phyloP scores from a whole-genome alignment of 2,797 vertebrate genomes.

The Arnoldichthys spilopterus region DNA sequence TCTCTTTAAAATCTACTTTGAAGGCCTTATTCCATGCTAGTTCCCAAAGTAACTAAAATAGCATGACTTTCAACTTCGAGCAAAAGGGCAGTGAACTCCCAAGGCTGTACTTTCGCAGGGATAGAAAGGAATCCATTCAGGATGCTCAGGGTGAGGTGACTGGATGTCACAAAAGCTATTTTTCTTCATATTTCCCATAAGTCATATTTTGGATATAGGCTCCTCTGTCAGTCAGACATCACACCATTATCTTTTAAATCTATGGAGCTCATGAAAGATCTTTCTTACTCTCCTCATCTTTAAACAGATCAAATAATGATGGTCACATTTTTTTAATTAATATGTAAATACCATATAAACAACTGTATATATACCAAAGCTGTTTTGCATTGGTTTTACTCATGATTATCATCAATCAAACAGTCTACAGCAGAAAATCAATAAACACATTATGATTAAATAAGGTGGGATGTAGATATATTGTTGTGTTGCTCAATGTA shows the following conservation, averaged over 20 bases:
- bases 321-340: not conserved
- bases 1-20: not conserved
- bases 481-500: slow-evolving; percentile 12
- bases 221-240: not conserved
- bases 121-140: slow-evolving; percentile 21
- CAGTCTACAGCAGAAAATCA: slow-evolving; percentile 24
- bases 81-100: slow-evolving; percentile 14
- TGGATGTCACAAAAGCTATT: slow-evolving; percentile 15
- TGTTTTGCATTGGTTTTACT: not conserved
- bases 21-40: not conserved
- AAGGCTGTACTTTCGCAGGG: slow-evolving; percentile 8
- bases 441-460: slow-evolving; percentile 19
- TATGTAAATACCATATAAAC: not conserved
- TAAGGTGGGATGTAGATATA: slow-evolving; percentile 13
- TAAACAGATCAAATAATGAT: not conserved
- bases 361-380: not conserved
- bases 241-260: slow-evolving; percentile 8
- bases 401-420: not conserved
- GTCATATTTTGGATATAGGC: slow-evolving; percentile 16
- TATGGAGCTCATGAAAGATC: not conserved
- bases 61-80: slow-evolving; percentile 12
- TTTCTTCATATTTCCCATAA: slow-evolving; percentile 2
- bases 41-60: not conserved
- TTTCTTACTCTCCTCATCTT: not conserved
- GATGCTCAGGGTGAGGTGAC: slow-evolving; percentile 5